A percentile compares a stretch with the other conserved stretches of the same genome.
These are phyloP conservation scores for Falco peregrinus DNA, from an alignment of 2,797 vertebrate species.

Conservation along the genomic window DNA sequence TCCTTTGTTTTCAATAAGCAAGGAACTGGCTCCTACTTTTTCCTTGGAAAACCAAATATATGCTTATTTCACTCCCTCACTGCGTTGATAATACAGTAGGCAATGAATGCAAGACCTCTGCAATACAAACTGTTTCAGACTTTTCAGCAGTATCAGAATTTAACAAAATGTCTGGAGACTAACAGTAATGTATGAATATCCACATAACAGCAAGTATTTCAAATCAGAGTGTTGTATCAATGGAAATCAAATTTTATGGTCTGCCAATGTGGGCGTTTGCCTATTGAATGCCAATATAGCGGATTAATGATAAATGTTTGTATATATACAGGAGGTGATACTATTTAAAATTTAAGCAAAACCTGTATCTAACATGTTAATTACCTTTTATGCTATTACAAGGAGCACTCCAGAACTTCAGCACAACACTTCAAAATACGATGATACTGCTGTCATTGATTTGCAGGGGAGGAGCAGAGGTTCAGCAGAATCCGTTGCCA, in stretches of 20 bases:
- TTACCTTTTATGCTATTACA: neutral
- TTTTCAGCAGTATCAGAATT: neutral
- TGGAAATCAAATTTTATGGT: neutral
- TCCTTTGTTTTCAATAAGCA: neutral
- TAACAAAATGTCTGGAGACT: neutral
- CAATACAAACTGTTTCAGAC: neutral
- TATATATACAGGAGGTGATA: neutral
- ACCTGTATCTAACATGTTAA: neutral
- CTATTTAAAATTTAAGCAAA: neutral
- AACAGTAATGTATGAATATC: neutral
- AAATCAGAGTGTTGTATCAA: neutral
- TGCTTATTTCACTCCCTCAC: neutral
- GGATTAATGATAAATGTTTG: neutral
- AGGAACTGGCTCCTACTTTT: neutral
- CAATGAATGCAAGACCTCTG: neutral
- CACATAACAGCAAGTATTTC: neutral
- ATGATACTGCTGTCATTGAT: neutral
- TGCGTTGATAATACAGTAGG: neutral
- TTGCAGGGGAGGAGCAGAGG: neutral
- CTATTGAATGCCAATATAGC: neutral
- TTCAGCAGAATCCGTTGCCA: neutral
- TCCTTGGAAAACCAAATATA: neutral
- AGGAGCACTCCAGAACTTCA: neutral
- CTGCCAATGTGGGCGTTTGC: neutral
- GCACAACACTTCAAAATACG: accelerated